Evolutionary conservation across 2,113 vertebrate genomes (phyloP), one percentile per base, ranked within the genome.

Genomic region (Holacanthus passer): DNA sequence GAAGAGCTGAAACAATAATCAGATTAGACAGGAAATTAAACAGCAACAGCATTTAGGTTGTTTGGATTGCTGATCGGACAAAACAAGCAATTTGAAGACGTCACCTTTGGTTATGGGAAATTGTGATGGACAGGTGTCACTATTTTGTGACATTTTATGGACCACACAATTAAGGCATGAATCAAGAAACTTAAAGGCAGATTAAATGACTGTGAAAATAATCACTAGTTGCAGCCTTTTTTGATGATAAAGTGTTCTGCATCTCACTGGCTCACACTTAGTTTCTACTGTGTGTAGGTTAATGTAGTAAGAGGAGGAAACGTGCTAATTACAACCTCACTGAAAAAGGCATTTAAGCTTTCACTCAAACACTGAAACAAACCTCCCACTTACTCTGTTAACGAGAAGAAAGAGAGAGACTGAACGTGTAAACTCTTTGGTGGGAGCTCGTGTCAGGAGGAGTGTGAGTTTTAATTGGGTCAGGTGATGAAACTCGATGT

Each of bases 311-410:
- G 19, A 37, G 53, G 27, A 67, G 31, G 52, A 43, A 73, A 64
- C 47, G 1, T 58, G 24, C 8, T 90, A 69, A 89, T 88, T 87
- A 83, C 55, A 84, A 70, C 29, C 35, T 4, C 10, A 73, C 37
- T 60, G 60, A 63, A 89, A 71, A 70, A 71, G 62, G 24, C 60
- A 70, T 73, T 91, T 82, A 86, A 65, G 50, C 50, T 32, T 65
- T 82, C 47, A 69, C 81, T 72, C 17, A 41, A 43, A 81, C 47
- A 45, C 39, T 50, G 52, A 87, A 91, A 85, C 88, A 91, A 89
- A 85, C 89, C 76, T 77, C 86, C 87, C 71, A 55, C 58, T 47
- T 11, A 9, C 31, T 73, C 29, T 6, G 13, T 27, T 45, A 64
- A 0, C 35, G 1, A 3, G 52, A 2, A 43, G 6, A 41, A 50